Percentiles rank a stretch among this genome's conserved stretches.
Evolutionary conservation across 2,888 invertebrate genomes (phyloP).

Genomic region (Prosapia bicincta): DNA sequence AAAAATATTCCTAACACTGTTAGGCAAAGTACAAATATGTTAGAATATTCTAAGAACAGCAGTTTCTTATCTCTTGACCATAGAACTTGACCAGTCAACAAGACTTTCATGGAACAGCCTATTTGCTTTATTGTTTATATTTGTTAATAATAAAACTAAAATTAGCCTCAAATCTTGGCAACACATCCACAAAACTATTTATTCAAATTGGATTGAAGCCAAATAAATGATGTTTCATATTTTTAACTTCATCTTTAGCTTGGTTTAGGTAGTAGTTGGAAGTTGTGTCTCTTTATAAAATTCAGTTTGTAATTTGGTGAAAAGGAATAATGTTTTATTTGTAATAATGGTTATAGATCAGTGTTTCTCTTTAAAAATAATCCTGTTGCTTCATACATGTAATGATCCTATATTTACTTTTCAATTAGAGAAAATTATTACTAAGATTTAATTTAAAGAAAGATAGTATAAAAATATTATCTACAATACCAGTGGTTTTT

Average conservation of each 20-base stretch:
- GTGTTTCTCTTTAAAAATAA: no score
- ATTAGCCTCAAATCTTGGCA: not conserved
- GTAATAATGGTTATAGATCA: no score
- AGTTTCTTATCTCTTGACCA: no score
- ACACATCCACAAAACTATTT: not conserved
- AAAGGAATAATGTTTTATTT: no score
- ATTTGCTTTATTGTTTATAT: not conserved
- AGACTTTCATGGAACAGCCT: not conserved
- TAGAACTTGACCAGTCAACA: not conserved
- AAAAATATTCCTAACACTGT: not conserved
- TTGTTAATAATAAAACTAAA: conserved; percentile 1
- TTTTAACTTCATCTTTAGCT: not conserved
- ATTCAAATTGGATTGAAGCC: not conserved
- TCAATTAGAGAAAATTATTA: no score
- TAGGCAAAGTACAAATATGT: not conserved
- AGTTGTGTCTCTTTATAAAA: conserved; percentile 21
- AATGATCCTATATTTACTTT: no score
- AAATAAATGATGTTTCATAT: not conserved
- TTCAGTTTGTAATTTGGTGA: conserved; percentile 1
- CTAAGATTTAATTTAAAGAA: no score
- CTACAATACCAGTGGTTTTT: no score
- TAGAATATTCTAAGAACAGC: not conserved
- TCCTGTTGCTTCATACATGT: no score
- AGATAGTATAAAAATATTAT: no score
- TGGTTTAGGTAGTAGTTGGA: conserved; percentile 23